Percentiles rank a stretch among this genome's conserved stretches.
phyloP scores from a whole-genome alignment of 2,113 vertebrate genomes.

The Sinocyclocheilus maitianheensis region DNA sequence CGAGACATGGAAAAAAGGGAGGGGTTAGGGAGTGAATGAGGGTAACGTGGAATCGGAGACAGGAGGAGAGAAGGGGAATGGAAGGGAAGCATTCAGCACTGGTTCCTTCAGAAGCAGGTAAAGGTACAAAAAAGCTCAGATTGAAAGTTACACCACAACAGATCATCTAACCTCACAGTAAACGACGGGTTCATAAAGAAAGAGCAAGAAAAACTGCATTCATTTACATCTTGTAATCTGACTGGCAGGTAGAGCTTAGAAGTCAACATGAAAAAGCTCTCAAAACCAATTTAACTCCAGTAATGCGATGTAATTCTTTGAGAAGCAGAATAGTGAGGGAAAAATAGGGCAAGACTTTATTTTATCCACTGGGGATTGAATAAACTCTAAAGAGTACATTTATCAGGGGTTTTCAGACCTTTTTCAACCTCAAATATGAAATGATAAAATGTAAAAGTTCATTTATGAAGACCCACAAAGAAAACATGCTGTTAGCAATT shows the following conservation, averaged over 20 bases:
- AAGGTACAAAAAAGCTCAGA: neutral
- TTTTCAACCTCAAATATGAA: neutral
- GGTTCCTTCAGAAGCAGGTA: neutral
- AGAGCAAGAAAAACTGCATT: neutral
- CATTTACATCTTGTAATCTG: too few relatives aligned
- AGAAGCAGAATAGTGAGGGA: too few relatives aligned
- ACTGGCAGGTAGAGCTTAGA: too few relatives aligned
- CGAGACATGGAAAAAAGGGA: constrained; percentile 63
- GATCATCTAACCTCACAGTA: neutral
- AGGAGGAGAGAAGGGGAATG: constrained; percentile 19
- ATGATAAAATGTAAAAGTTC: neutral
- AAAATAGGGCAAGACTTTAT: neutral
- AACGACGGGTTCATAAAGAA: neutral
- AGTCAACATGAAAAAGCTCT: too few relatives aligned
- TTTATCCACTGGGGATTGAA: neutral
- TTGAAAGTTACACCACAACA: neutral
- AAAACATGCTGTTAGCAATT: neutral
- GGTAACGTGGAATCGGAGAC: constrained; percentile 10
- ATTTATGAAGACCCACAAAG: neutral
- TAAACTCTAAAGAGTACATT: neutral
- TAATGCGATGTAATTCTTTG: too few relatives aligned
- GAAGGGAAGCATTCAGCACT: neutral
- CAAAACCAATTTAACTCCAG: too few relatives aligned
- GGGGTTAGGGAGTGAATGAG: constrained; percentile 33
- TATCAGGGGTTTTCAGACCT: neutral